Conservation (phyloP, 2,113 vertebrate species). For the Diphyllodes magnificus region DNA sequence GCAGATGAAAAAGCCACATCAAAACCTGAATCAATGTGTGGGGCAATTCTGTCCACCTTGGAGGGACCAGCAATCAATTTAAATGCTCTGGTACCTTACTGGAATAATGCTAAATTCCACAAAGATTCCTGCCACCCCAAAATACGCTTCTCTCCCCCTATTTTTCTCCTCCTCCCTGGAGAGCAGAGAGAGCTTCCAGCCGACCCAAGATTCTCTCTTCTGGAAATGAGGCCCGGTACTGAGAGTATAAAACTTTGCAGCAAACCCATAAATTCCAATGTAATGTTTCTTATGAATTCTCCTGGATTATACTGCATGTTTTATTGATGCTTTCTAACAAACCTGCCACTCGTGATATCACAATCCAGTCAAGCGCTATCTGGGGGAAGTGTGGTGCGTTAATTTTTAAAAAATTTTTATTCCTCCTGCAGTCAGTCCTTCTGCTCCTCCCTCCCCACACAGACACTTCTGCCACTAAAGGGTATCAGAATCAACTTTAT, state of each 20-base stretch:
- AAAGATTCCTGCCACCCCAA: neutral
- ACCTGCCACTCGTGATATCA: neutral
- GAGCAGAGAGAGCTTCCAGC: neutral
- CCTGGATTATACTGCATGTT: neutral
- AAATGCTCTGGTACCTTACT: neutral
- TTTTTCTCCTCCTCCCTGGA: neutral
- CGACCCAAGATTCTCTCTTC: neutral
- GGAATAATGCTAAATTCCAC: neutral
- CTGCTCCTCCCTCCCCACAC: neutral
- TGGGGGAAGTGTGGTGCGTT: neutral
- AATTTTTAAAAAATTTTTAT: neutral
- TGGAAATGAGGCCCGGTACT: neutral
- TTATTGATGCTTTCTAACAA: conserved; percentile 4
- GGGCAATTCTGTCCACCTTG: neutral
- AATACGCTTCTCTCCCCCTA: neutral
- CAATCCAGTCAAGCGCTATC: neutral
- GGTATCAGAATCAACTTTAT: neutral
- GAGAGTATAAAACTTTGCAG: neutral
- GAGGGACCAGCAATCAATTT: neutral
- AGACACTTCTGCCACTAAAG: neutral
- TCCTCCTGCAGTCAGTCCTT: neutral
- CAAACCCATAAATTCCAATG: neutral
- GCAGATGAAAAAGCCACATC: neutral
- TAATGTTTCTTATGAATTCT: neutral
- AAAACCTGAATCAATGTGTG: neutral